A percentile compares a stretch with the other conserved stretches of the same genome.
phyloP scores from a whole-genome alignment of 2,888 invertebrate genomes.

The Steinernema hermaphroditum region DNA sequence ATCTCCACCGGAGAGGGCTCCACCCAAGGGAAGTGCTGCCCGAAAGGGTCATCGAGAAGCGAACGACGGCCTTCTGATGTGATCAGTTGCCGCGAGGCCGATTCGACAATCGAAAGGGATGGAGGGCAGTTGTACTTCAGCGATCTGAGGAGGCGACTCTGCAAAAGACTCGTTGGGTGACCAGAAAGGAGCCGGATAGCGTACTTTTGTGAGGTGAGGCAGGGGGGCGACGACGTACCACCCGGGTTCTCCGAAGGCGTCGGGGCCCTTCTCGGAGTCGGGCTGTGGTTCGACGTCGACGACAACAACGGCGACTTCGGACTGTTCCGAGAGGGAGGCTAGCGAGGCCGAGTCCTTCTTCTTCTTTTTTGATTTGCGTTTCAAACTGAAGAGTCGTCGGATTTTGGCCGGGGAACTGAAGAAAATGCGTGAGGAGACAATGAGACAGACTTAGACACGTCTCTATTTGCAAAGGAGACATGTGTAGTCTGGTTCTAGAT shows the following conservation, averaged over 20 bases:
- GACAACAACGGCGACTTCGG: constrained; percentile 40
- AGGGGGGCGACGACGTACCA: constrained; percentile 39
- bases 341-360: constrained; percentile 17
- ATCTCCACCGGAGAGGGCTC: constrained; percentile 38
- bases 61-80: constrained; percentile 47
- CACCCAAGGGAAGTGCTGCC: constrained; percentile 50
- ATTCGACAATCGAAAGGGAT: constrained; percentile 49
- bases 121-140: constrained; percentile 37
- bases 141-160: constrained; percentile 21
- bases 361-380: constrained; percentile 42
- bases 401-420: constrained; percentile 54
- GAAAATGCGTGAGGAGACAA: no score
- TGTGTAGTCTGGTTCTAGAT: no score
- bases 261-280: constrained; percentile 27
- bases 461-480: no score
- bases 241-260: constrained; percentile 33
- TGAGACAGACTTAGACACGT: neutral
- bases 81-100: constrained; percentile 37
- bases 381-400: constrained; percentile 50
- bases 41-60: constrained; percentile 47
- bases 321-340: neutral
- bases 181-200: neutral
- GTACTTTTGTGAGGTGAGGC: constrained; percentile 41
- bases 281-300: constrained; percentile 41
- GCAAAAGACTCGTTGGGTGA: neutral